Conservation (phyloP, 2,113 vertebrate species). For the Ranitomeya variabilis region DNA sequence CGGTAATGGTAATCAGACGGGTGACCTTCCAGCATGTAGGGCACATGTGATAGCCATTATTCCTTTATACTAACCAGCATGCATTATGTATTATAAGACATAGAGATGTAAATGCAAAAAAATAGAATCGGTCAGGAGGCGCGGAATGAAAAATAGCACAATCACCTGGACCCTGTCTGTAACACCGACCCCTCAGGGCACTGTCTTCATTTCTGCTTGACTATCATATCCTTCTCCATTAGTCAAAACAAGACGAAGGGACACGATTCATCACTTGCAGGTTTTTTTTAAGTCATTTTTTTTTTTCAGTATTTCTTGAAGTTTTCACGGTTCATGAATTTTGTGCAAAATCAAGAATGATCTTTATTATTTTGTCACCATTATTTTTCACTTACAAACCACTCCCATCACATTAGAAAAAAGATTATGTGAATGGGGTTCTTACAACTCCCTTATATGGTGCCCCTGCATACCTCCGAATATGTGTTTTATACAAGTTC, state of each 20-base stretch:
- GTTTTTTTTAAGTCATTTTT: too few species aligned
- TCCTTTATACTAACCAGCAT: neutral
- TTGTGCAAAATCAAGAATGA: too few species aligned
- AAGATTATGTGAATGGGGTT: too few species aligned
- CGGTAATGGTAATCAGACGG: constrained; percentile 38
- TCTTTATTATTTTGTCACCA: too few species aligned
- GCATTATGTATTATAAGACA: constrained; percentile 8
- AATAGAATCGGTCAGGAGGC: neutral
- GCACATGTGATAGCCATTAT: constrained; percentile 51
- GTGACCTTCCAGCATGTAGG: constrained; percentile 40
- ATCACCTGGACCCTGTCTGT: neutral
- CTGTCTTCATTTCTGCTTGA: neutral
- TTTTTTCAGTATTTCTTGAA: too few species aligned
- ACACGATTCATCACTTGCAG: too few species aligned
- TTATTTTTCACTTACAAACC: too few species aligned
- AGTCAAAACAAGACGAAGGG: neutral
- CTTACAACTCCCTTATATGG: too few species aligned
- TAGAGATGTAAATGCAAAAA: neutral
- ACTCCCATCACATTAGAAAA: too few species aligned
- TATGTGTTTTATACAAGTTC: too few species aligned
- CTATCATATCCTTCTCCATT: neutral
- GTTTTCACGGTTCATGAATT: too few species aligned
- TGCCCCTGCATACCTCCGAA: too few species aligned
- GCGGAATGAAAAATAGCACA: neutral
- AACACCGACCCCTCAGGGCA: neutral